These are phyloP conservation scores for Atherinomorus stipes DNA, from an alignment of 2,113 vertebrate genomes.

Conservation along the genomic window DNA sequence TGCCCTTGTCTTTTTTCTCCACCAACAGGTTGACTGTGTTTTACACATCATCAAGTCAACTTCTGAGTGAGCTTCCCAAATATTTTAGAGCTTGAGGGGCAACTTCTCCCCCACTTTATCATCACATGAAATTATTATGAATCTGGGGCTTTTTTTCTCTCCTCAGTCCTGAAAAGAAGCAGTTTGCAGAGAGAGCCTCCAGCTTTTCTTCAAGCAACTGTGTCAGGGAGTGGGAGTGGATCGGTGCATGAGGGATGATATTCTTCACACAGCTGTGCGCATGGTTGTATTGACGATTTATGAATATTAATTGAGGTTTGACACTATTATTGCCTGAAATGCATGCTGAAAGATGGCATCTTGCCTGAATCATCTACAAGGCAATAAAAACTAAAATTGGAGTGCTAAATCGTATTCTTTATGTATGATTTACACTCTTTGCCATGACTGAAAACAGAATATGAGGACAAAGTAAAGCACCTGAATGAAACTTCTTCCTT, in stretches of 20 bases:
- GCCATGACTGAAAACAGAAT: constrained; percentile 44
- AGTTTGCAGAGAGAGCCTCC: constrained; percentile 38
- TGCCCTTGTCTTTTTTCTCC: constrained; percentile 14
- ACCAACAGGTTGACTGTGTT: too few species aligned
- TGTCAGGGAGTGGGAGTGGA: constrained; percentile 49
- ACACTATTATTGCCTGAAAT: constrained; percentile 73
- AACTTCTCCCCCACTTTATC: constrained; percentile 22
- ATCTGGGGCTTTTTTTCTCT: constrained; percentile 41
- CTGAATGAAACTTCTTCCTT: too few species aligned
- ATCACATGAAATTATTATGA: constrained; percentile 60
- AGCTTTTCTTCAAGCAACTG: constrained; percentile 42
- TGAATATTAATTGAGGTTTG: constrained; percentile 77
- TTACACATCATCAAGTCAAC: constrained; percentile 32
- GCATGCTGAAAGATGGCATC: constrained; percentile 66
- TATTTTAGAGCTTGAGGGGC: constrained; percentile 36
- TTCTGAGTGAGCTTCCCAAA: constrained; percentile 36
- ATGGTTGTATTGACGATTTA: constrained; percentile 66
- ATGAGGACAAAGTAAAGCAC: constrained; percentile 38
- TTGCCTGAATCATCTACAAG: constrained; percentile 56
- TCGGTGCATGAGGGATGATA: constrained; percentile 43
- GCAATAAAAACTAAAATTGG: constrained; percentile 73
- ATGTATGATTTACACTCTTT: constrained; percentile 56
- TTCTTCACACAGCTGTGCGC: constrained; percentile 60
- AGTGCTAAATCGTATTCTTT: constrained; percentile 63
- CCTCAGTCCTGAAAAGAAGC: constrained; percentile 32